Base-by-base conservation (phyloP, 2,113 vertebrate species). In the Otis tarda region DNA sequence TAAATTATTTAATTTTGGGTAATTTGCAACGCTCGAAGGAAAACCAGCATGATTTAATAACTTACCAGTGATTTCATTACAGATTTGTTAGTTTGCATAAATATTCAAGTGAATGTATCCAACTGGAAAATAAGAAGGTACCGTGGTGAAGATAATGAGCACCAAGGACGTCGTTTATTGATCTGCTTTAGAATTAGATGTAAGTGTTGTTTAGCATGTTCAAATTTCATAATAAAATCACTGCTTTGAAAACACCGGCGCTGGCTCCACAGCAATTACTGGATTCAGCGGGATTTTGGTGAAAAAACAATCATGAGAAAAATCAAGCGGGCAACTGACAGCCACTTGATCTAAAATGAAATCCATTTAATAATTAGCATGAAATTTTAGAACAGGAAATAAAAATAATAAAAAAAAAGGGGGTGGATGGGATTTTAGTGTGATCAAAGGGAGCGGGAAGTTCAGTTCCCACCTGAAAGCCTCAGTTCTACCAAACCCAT, bases 21-120 rank as follows among this genome's bases (percentile, higher is more conserved):
- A 79, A 87, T 89, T 78, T 92, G 89, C 47, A 71, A 50, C 1
- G 33, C 68, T 74, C 75, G 87, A 92, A 61, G 31, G 83, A 74
- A 61, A 95, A 85, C 0, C 89, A 90, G 60, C 83, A 91, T 13
- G 56, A 78, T 78, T 89, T 78, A 94, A 84, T 94, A 93, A 86
- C 43, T 55, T 23, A 59, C 50, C 75, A 55, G 55, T 49, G 80
- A 78, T 94, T 89, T 94, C 68, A 89, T 28, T 59, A 76, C 79
- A 77, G 79, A 83, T 81, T 52, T 67, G 76, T 75, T 94, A 52
- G 76, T 74, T 67, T 94, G 85, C 52, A 88, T 53, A 88, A 89
- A 91, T 82, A 84, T 14, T 60, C 70, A 91, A 83, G 73, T 64
- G 89, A 94, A 87, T 0, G 63, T 53, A 90, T 80, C 71, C 91